Evolutionary conservation across 64 coral and sea anemone species (phyloP), one percentile per base, ranked within the genome.

Genomic region (Montipora cactus): DNA sequence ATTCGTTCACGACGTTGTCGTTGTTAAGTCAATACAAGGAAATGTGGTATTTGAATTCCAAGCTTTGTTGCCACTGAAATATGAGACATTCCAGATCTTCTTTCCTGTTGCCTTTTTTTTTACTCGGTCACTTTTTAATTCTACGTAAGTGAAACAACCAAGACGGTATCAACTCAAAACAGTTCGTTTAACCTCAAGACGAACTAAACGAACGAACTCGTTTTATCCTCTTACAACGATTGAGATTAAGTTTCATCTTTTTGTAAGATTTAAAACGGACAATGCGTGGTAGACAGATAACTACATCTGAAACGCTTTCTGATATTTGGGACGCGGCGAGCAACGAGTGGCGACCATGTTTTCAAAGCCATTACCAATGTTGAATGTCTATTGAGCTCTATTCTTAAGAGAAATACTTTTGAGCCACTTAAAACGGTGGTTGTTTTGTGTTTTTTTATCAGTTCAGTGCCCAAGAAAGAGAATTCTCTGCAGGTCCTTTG

Each of bases 401-500:
- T 68, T 68, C 81, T 49, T 50, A 75, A 14, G 5, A 47, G 71
- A 49, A 67, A 71, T 71, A 66, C 16, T 71, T 86, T 86, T 86
- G 45, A 49, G 15, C 45, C 82, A 23, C 46, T 22, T 71, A 68
- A 5, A 86, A 86, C 68, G 19, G 10, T 68, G 67, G 49, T n/a
- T 49, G 18, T 72, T 66, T 78, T 78, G 46, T 49, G 12, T 83
- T 67, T 23, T 49, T 9, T 67, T 67, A 4, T 86, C 44, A 11
- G n/a, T 86, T 71, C 4, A 70, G 45, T 67, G 16, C 57, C 28
- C 19, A 49, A 86, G 50, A 49, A 51, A 69, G 15, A 72, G 68
- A 86, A 86, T 86, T 86, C 66, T 19, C 82, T 28, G 66, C 82
- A 52, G 50, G 71, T 86, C 62, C 44, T 50, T 9, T 5, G 8